A percentile compares a stretch with the other conserved stretches of the same genome.
Evolutionary conservation across 2,888 invertebrate genomes (phyloP).

Genomic region (Cosmopolites sordidus): DNA sequence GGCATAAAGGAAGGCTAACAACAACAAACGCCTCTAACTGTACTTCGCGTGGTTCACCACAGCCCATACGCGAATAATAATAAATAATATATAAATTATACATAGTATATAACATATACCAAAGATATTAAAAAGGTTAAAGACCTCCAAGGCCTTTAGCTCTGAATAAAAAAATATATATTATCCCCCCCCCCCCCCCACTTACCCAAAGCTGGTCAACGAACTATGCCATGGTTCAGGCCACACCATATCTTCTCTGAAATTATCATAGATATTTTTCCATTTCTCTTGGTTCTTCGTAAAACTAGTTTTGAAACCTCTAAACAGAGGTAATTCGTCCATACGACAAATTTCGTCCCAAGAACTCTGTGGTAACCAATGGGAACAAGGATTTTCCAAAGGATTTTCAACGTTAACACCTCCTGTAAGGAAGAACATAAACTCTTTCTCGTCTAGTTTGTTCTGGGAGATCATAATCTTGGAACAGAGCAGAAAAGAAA

Average conservation of each 20-base stretch:
- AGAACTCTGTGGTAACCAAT: constrained; percentile 68
- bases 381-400: constrained; percentile 58
- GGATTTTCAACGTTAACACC: constrained; percentile 66
- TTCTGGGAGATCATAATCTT: constrained; percentile 60
- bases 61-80: too few relatives aligned
- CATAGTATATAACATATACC: too few relatives aligned
- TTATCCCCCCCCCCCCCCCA: too few relatives aligned
- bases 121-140: neutral
- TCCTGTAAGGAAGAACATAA: constrained; percentile 72
- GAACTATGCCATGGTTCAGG: constrained; percentile 62
- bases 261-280: constrained; percentile 64
- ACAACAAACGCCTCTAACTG: too few relatives aligned
- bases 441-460: constrained; percentile 58
- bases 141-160: too few relatives aligned
- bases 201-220: constrained; percentile 53
- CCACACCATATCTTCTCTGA: constrained; percentile 57
- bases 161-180: too few relatives aligned
- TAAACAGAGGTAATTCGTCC: constrained; percentile 53
- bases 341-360: constrained; percentile 78
- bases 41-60: too few relatives aligned
- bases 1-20: too few relatives aligned
- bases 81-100: neutral
- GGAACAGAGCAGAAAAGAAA: constrained; percentile 75
- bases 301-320: constrained; percentile 57
- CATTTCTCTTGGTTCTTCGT: constrained; percentile 52